A percentile compares a stretch with the other conserved stretches of the same genome.
These are phyloP conservation scores for Cotesia chilonis DNA, from an alignment of 1,140 invertebrate species.

Conservation along the genomic window DNA sequence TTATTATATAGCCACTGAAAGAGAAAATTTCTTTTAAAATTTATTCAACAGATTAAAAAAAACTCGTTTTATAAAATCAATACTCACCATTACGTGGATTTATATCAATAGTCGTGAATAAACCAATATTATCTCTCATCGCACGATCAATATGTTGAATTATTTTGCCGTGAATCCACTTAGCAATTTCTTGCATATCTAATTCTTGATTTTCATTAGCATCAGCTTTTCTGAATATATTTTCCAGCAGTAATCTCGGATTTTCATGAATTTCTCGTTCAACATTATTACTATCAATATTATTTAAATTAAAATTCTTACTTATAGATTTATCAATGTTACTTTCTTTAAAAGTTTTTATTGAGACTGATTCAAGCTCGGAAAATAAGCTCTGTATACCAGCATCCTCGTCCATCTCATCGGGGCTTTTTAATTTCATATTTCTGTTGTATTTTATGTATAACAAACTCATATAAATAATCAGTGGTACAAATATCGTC, in stretches of 20 bases:
- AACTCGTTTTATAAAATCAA: too few species aligned
- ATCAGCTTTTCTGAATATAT: constrained; percentile 74
- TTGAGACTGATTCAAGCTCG: constrained; percentile 49
- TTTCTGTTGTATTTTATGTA: constrained; percentile 52
- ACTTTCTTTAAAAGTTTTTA: constrained; percentile 32
- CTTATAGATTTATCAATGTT: constrained; percentile 18
- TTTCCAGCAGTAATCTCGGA: constrained; percentile 62
- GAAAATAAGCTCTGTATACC: constrained; percentile 49
- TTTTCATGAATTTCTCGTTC: constrained; percentile 52
- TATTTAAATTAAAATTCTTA: not conserved
- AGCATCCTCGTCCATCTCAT: constrained; percentile 26
- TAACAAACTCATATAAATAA: constrained; percentile 55
- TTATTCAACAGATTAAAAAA: too few species aligned
- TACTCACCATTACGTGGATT: constrained; percentile 75
- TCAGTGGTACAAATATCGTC: constrained; percentile 53
- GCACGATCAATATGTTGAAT: constrained; percentile 79
- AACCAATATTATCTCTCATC: constrained; percentile 75
- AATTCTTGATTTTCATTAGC: constrained; percentile 70
- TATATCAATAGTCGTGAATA: constrained; percentile 78
- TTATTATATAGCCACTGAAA: too few species aligned
- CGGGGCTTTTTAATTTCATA: constrained; percentile 49
- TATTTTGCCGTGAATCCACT: constrained; percentile 79
- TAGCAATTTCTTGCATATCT: constrained; percentile 73
- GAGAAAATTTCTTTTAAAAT: too few species aligned
- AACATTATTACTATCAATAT: constrained; percentile 27